These are phyloP conservation scores for Ganaspis sp. DNA, from an alignment of 1,140 invertebrate species.

Conservation along the genomic window DNA sequence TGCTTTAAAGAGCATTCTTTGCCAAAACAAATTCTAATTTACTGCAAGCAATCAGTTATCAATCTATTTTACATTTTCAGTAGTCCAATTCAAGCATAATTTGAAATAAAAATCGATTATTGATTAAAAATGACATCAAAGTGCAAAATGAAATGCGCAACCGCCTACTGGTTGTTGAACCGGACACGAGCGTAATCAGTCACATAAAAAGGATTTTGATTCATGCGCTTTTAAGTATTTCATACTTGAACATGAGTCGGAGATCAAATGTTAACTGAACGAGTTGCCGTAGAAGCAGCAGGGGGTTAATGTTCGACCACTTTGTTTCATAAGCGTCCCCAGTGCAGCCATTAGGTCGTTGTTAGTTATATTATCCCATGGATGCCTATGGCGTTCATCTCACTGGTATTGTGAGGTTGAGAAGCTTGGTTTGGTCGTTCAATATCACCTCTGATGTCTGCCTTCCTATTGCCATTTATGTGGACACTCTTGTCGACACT, in stretches of 20 bases:
- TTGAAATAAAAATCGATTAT: too few species aligned
- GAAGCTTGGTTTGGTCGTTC: background rate
- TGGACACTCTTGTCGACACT: background rate
- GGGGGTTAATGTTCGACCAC: conserved; percentile 55
- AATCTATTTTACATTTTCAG: too few species aligned
- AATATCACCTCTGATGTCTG: background rate
- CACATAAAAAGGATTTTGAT: conserved; percentile 3
- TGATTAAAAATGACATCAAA: too few species aligned
- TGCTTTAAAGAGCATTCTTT: too few species aligned
- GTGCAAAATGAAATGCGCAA: too few species aligned
- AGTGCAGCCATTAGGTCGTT: conserved; percentile 33
- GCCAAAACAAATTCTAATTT: too few species aligned
- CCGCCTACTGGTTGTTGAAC: background rate
- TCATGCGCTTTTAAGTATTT: background rate
- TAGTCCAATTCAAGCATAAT: too few species aligned
- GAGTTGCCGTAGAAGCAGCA: background rate
- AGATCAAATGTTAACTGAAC: conserved; percentile 15
- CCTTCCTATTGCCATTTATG: background rate
- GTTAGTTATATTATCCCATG: conserved; percentile 11
- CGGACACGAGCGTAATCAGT: background rate
- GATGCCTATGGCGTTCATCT: conserved; percentile 3
- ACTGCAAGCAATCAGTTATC: too few species aligned
- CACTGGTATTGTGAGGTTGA: background rate
- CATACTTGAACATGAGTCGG: background rate
- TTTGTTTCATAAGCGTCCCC: conserved; percentile 55